Percentiles rank a stretch among this genome's conserved stretches.
These are phyloP conservation scores for Portunus trituberculatus DNA, from an alignment of 1,140 invertebrate species.

Conservation along the genomic window DNA sequence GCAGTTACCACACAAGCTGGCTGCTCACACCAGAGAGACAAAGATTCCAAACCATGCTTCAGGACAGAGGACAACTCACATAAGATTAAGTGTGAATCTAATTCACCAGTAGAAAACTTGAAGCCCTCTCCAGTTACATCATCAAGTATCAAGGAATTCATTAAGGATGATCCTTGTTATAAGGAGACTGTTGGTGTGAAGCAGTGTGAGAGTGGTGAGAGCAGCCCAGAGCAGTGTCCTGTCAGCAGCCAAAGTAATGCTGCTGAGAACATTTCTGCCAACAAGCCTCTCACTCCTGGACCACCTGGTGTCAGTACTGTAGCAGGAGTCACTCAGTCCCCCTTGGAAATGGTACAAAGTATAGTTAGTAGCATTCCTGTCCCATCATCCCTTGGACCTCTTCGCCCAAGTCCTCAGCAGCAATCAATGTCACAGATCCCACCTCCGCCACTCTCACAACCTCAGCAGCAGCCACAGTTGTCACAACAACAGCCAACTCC, in stretches of 20 bases:
- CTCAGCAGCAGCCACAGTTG: conserved; percentile 78
- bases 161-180: conserved; percentile 55
- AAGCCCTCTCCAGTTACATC: conserved; percentile 46
- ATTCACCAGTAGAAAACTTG: conserved; percentile 49
- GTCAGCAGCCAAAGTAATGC: conserved; percentile 27
- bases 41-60: conserved; percentile 17
- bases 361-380: conserved; percentile 89
- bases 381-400: conserved; percentile 79
- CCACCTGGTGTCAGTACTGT: conserved; percentile 73
- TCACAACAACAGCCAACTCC: conserved; percentile 82
- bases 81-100: conserved; percentile 64
- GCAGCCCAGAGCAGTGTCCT: conserved; percentile 53
- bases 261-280: conserved; percentile 56
- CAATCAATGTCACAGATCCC: conserved; percentile 80
- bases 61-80: conserved; percentile 45
- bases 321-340: conserved; percentile 84
- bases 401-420: conserved; percentile 49
- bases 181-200: conserved; percentile 49
- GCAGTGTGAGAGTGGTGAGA: conserved; percentile 63
- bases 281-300: conserved; percentile 76
- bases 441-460: conserved; percentile 85
- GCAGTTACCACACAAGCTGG: conserved; percentile 59
- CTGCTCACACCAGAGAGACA: conserved; percentile 51
- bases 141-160: conserved; percentile 59
- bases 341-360: conserved; percentile 90